phyloP scores from a whole-genome alignment of 2,797 vertebrate species.

The Jordanella pulchra region DNA sequence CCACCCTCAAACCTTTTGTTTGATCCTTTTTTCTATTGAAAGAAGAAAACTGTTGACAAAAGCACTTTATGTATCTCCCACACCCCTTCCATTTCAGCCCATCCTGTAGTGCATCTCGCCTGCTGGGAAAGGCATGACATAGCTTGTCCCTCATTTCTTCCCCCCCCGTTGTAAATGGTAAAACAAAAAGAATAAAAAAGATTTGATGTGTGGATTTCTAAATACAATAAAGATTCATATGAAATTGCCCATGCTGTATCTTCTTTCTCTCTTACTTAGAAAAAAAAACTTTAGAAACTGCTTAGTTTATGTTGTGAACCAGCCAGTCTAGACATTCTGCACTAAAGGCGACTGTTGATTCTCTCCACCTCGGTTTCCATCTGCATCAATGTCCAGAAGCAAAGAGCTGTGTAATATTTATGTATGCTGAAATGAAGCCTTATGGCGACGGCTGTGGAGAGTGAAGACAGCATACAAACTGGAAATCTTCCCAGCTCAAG shows the following conservation, averaged over 20 bases:
- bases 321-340: not conserved
- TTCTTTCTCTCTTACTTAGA: conserved; percentile 5
- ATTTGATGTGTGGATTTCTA: conserved; percentile 86
- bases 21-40: conserved; percentile 82
- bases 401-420: conserved; percentile 33
- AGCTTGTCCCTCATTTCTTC: conserved; percentile 70
- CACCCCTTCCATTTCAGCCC: conserved; percentile 69
- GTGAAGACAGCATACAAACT: conserved; percentile 50
- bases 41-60: conserved; percentile 86
- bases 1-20: conserved; percentile 75
- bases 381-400: conserved; percentile 12
- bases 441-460: conserved; percentile 34
- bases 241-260: conserved; percentile 67
- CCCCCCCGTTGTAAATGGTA: conserved; percentile 78
- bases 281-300: not conserved
- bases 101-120: conserved; percentile 79
- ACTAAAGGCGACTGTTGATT: not conserved
- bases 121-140: conserved; percentile 78
- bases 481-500: conserved; percentile 52
- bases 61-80: conserved; percentile 95
- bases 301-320: not conserved
- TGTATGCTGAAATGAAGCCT: conserved; percentile 30
- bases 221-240: conserved; percentile 89
- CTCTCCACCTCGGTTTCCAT: conserved; percentile 6
- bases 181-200: conserved; percentile 65